Base-by-base conservation (phyloP, 1,140 invertebrate genomes). In the Magallana gigas region DNA sequence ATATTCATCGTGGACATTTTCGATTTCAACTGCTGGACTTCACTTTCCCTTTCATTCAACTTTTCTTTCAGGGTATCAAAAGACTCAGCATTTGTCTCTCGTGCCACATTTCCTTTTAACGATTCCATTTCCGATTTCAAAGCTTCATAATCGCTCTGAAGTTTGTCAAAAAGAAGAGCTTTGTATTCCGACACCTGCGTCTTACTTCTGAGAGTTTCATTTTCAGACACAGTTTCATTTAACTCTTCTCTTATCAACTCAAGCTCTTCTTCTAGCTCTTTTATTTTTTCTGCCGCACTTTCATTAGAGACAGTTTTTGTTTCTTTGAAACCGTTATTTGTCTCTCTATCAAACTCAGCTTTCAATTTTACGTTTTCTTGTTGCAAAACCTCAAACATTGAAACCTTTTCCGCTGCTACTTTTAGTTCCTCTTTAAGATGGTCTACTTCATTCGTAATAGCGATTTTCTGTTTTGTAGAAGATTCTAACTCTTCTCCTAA, bases 101-200 rank as follows among this genome's bases (percentile, higher is more conserved):
- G 48, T 64, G 56, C 14, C 14, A 83, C 36, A n/a, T 83, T 68
- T 23, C 68, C 57, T 4, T 62, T 82, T 11, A 62, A n/a, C 1
- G 8, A 56, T 57, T 68, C 84, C 11, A 57, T 18, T 57, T 58
- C 83, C 64, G 11, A 16, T 62, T 90, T 93, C 29, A 94, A 80
- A 57, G 85, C 90, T 56, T 91, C 87, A 88, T 91, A 93, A 76
- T 94, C 93, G 11, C 82, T 57, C 82, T 94, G 91, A n/a, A 93
- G 58, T 57, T 88, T 88, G 7, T 88, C 89, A 36, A 93, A 89
- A n/a, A 91, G 87, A 56, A 81, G 14, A 57, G 56, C 57, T 23
- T 83, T 83, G 71, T 80, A 68, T 58, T 60, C 60, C 1, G 58
- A 71, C 23, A 76, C 83, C 23, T 84, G 80, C 60, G 58, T 57